These are phyloP conservation scores for Clupea harengus DNA, from an alignment of 2,113 vertebrate genomes.

Conservation along the genomic window DNA sequence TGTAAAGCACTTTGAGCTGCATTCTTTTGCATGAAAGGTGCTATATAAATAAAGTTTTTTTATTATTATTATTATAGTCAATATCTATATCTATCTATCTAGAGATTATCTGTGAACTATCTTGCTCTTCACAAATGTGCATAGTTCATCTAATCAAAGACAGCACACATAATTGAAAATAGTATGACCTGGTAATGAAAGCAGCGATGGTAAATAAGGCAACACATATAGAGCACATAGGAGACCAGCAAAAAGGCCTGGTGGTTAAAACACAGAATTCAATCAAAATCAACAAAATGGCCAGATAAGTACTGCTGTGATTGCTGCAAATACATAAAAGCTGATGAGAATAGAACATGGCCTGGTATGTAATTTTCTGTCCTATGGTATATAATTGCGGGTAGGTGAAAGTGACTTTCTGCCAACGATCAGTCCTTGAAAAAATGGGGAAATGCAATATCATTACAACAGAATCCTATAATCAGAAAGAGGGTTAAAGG, in stretches of 20 bases:
- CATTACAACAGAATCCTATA: slow-evolving; percentile 60
- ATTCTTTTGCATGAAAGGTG: no score
- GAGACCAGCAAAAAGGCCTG: not conserved
- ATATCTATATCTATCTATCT: not conserved
- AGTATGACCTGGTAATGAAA: not conserved
- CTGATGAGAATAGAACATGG: slow-evolving; percentile 33
- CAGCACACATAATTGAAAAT: not conserved
- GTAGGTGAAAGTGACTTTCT: slow-evolving; percentile 57
- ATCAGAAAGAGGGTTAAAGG: slow-evolving; percentile 32
- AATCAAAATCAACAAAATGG: not conserved
- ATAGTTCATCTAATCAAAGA: not conserved
- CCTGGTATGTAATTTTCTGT: slow-evolving; percentile 55
- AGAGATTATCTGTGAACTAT: not conserved
- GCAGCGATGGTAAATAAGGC: not conserved
- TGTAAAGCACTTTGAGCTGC: no score
- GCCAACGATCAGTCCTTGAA: slow-evolving; percentile 54
- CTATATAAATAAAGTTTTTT: no score
- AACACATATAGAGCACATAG: not conserved
- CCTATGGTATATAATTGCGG: slow-evolving; percentile 56
- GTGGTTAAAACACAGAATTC: not conserved
- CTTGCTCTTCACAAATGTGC: not conserved
- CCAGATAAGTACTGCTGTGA: not conserved
- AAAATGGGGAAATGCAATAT: slow-evolving; percentile 60
- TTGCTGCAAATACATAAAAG: not conserved
- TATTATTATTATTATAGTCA: not conserved